phyloP scores from a whole-genome alignment of 2,888 invertebrate species.

The Petrolisthes cinctipes region DNA sequence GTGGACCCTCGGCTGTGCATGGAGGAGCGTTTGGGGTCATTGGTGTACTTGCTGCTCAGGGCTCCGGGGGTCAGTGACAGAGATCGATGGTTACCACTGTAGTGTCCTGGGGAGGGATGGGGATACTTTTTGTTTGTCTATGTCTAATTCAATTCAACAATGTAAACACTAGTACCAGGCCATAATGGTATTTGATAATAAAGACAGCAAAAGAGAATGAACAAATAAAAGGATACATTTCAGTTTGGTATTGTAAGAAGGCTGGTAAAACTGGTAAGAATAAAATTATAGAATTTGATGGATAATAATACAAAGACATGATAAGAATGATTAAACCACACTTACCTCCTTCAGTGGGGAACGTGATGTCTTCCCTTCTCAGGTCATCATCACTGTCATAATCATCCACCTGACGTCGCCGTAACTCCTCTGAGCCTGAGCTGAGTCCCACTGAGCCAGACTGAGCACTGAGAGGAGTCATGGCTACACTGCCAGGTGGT shows the following conservation, averaged over 20 bases:
- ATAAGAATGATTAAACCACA: constrained; percentile 19
- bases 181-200: no score
- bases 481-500: constrained; percentile 63
- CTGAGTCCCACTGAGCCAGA: constrained; percentile 62
- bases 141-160: no score
- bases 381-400: constrained; percentile 92
- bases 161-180: no score
- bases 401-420: constrained; percentile 76
- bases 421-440: constrained; percentile 73
- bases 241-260: background rate
- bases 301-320: background rate
- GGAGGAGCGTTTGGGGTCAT: constrained; percentile 82
- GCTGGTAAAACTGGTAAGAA: background rate
- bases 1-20: constrained; percentile 93
- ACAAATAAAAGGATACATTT: no score
- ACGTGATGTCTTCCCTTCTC: constrained; percentile 86
- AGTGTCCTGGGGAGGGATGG: constrained; percentile 43
- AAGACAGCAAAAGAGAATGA: no score
- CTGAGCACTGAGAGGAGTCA: constrained; percentile 63
- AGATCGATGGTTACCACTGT: constrained; percentile 65
- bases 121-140: no score
- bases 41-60: constrained; percentile 68
- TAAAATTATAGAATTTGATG: background rate
- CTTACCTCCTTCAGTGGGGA: constrained; percentile 76
- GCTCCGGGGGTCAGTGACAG: constrained; percentile 67